A percentile compares a stretch with the other conserved stretches of the same genome.
phyloP scores from a whole-genome alignment of 2,113 vertebrate genomes.

The Nannobrachium achirus region DNA sequence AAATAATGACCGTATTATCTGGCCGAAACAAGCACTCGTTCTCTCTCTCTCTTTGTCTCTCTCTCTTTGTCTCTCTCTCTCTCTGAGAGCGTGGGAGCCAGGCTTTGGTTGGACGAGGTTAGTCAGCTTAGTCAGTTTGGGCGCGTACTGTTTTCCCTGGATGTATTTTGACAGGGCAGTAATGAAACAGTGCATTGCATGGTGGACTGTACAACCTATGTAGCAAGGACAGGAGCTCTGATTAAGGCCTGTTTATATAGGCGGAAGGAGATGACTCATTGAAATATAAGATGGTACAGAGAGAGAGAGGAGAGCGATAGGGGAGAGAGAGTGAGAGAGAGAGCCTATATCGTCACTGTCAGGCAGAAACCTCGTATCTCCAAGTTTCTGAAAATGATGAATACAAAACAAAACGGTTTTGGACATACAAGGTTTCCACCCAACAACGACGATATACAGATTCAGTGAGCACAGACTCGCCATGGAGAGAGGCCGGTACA shows the following conservation, averaged over 20 bases:
- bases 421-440: no score
- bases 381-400: no score
- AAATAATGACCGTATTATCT: conserved; percentile 56
- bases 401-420: no score
- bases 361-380: no score
- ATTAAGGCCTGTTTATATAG: conserved; percentile 33
- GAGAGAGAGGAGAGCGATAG: no score
- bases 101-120: conserved; percentile 24
- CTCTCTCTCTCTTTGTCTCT: conserved; percentile 12
- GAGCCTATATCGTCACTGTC: no score
- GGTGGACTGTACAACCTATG: conserved; percentile 40
- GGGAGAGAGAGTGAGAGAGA: no score
- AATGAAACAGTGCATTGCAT: conserved; percentile 52
- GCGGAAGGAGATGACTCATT: conserved; percentile 2
- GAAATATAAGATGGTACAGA: conserved; percentile 53
- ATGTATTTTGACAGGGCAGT: conserved; percentile 30
- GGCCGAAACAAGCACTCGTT: conserved; percentile 54
- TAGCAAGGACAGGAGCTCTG: conserved; percentile 30
- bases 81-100: conserved; percentile 27
- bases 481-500: no score
- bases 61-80: no score
- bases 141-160: conserved; percentile 22
- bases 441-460: no score
- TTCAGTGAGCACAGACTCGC: no score
- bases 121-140: conserved; percentile 17